Evolutionary conservation across 64 coral and sea anemone species (phyloP).

Genomic region (Stichodactyla helianthus): DNA sequence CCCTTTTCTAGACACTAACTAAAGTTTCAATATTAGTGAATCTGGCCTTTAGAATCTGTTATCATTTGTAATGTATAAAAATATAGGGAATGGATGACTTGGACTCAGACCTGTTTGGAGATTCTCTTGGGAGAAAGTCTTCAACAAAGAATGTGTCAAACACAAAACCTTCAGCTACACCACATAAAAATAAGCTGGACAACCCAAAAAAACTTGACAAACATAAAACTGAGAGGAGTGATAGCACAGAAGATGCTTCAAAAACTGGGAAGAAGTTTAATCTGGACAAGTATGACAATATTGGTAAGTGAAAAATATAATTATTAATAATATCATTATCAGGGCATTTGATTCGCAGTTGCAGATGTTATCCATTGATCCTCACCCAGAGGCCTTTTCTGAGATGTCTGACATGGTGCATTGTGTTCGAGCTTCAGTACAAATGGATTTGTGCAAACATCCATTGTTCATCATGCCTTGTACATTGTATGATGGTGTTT

Average conservation of each 20-base stretch:
- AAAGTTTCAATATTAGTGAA: too few species aligned
- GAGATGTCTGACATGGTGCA: too few species aligned
- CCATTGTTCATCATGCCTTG: too few species aligned
- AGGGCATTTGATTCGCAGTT: too few species aligned
- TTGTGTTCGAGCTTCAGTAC: too few species aligned
- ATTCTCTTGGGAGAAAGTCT: slow-evolving; percentile 52
- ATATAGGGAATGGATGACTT: slow-evolving; percentile 80
- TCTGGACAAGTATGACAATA: neutral
- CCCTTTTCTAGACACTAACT: too few species aligned
- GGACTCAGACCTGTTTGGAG: slow-evolving; percentile 85
- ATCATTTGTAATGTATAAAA: neutral
- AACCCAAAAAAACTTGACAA: slow-evolving; percentile 23
- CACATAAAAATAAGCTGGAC: neutral
- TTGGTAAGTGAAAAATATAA: slow-evolving; percentile 6
- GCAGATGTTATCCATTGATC: too few species aligned
- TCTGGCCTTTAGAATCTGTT: neutral
- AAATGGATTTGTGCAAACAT: too few species aligned
- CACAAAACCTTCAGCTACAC: slow-evolving; percentile 5
- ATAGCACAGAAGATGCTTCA: neutral
- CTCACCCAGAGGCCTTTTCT: too few species aligned
- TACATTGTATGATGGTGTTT: too few species aligned
- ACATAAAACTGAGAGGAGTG: neutral
- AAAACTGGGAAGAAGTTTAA: slow-evolving; percentile 24
- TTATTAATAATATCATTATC: neutral
- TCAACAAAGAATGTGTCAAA: slow-evolving; percentile 39